These are phyloP conservation scores for Leptopilina drosophilae DNA, from an alignment of 2,888 invertebrate species.

Conservation along the genomic window DNA sequence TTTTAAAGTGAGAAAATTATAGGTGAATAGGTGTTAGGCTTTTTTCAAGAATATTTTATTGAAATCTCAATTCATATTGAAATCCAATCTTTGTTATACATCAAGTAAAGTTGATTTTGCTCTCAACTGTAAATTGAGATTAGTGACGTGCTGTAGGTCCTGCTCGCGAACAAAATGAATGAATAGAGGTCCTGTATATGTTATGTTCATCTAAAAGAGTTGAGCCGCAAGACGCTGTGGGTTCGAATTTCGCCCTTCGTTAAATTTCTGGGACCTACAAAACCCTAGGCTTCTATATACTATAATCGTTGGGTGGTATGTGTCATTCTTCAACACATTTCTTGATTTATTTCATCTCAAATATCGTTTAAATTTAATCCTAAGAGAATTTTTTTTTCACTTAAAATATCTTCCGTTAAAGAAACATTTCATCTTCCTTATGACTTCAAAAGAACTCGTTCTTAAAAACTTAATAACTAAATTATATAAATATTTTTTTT, in stretches of 20 bases:
- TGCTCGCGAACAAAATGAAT: conserved; percentile 66
- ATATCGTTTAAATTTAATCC: conserved; percentile 66
- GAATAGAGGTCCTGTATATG: conserved; percentile 55
- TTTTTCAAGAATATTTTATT: too few relatives aligned
- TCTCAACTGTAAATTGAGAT: conserved; percentile 69
- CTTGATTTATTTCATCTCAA: conserved; percentile 64
- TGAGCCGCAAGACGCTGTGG: conserved; percentile 51
- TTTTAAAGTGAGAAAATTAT: too few relatives aligned
- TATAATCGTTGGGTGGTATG: conserved; percentile 60
- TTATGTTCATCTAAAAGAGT: conserved; percentile 48
- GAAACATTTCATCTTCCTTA: too few relatives aligned
- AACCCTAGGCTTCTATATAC: conserved; percentile 46
- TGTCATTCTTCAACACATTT: conserved; percentile 58
- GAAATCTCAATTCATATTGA: conserved; percentile 7
- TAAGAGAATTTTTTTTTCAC: conserved; percentile 30
- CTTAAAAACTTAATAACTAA: too few relatives aligned
- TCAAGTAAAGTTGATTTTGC: conserved; percentile 67
- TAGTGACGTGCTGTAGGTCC: conserved; percentile 74
- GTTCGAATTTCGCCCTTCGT: conserved; percentile 70
- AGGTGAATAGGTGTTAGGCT: too few relatives aligned
- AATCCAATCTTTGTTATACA: conserved; percentile 45
- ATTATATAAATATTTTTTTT: too few relatives aligned
- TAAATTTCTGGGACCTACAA: conserved; percentile 53
- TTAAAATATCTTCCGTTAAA: too few relatives aligned
- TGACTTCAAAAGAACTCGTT: too few relatives aligned